Conservation (phyloP, 2,888 invertebrate genomes). For the Hermodice carunculata region DNA sequence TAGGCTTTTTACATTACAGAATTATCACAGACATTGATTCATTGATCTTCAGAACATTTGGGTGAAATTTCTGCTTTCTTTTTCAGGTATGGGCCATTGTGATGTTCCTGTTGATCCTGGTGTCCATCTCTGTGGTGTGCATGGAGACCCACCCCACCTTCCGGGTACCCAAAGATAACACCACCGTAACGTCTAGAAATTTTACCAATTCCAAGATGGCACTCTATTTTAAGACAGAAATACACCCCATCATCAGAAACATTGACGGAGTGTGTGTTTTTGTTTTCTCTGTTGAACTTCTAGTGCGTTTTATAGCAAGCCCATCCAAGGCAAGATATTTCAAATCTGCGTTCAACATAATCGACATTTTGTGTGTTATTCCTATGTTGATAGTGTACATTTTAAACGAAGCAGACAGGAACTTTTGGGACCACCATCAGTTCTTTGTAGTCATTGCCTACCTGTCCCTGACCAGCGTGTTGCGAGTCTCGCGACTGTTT, state of each 20-base stretch:
- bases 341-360: slow-evolving; percentile 24
- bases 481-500: slow-evolving; percentile 24
- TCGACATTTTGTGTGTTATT: slow-evolving; percentile 33
- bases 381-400: slow-evolving; percentile 17
- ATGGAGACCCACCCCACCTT: slow-evolving; percentile 45
- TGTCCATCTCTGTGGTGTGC: slow-evolving; percentile 48
- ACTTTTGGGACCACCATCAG: slow-evolving; percentile 5
- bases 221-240: slow-evolving; percentile 8
- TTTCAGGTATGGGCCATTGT: slow-evolving; percentile 51
- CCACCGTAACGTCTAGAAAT: not conserved
- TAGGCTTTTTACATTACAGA: not conserved
- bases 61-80: too few species aligned
- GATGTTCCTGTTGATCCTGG: slow-evolving; percentile 46
- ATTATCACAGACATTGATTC: not conserved
- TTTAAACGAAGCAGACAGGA: not conserved
- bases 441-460: slow-evolving; percentile 18
- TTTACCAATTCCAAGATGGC: slow-evolving; percentile 20
- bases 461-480: slow-evolving; percentile 23
- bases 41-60: not conserved
- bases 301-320: slow-evolving; percentile 17
- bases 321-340: slow-evolving; percentile 22
- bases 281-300: slow-evolving; percentile 19
- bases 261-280: slow-evolving; percentile 14
- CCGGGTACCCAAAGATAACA: slow-evolving; percentile 38
- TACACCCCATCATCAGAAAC: slow-evolving; percentile 16